Conservation (phyloP, 2,888 invertebrate species). For the Agrypnus murinus region DNA sequence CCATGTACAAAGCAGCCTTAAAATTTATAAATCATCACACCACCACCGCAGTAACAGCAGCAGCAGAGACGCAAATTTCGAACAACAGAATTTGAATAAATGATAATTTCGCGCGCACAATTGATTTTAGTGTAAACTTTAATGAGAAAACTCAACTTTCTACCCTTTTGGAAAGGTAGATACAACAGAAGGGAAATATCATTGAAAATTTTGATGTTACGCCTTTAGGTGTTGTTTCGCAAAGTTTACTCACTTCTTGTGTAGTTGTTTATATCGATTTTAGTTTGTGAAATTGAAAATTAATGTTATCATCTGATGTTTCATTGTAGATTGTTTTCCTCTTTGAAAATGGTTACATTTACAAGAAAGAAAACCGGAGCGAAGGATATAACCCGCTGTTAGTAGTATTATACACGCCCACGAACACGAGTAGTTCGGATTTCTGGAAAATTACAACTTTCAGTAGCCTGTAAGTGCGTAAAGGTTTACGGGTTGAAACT, state of each 20-base stretch:
- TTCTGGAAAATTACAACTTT: constrained; percentile 15
- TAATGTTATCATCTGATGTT: too few relatives aligned
- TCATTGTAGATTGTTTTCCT: too few relatives aligned
- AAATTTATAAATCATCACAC: constrained; percentile 33
- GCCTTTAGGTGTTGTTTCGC: too few relatives aligned
- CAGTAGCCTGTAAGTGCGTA: constrained; percentile 32
- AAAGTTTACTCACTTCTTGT: too few relatives aligned
- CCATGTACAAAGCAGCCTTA: constrained; percentile 31
- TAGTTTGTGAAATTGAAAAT: too few relatives aligned
- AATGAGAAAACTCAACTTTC: too few relatives aligned
- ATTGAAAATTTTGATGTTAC: too few relatives aligned
- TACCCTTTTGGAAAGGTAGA: too few relatives aligned
- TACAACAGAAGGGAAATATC: too few relatives aligned
- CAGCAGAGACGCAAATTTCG: background rate
- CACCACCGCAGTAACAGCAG: background rate
- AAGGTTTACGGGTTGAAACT: constrained; percentile 35
- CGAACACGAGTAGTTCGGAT: constrained; percentile 7
- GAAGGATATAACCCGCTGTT: background rate
- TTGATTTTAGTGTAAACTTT: too few relatives aligned
- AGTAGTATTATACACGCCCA: constrained; percentile 5
- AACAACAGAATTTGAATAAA: background rate
- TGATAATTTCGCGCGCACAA: too few relatives aligned
- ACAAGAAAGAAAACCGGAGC: background rate
- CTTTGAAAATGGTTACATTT: background rate
- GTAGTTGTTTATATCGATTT: too few relatives aligned